A percentile compares a stretch with the other conserved stretches of the same genome.
Conservation (phyloP, 2,113 vertebrate species). For the Cyanocitta stelleri region DNA sequence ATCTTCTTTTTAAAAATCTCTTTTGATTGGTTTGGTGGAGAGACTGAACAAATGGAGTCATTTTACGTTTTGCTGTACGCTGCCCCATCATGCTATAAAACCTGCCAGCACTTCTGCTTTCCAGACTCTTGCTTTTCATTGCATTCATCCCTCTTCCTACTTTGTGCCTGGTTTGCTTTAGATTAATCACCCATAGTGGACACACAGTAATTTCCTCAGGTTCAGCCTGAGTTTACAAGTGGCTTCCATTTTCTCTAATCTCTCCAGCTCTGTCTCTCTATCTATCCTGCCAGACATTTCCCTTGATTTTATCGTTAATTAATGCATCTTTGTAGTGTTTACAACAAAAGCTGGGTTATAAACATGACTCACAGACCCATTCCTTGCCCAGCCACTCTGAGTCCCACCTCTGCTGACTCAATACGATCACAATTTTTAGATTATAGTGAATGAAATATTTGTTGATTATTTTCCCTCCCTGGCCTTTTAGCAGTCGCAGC, state of each 20-base stretch:
- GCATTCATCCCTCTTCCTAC: neutral
- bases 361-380: neutral
- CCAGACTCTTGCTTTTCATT: neutral
- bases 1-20: neutral
- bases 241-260: neutral
- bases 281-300: neutral
- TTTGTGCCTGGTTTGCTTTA: neutral
- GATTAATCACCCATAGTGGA: neutral
- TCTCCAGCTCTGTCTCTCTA: neutral
- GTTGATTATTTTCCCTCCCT: neutral
- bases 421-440: neutral
- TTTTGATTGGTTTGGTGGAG: neutral
- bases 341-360: neutral
- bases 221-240: neutral
- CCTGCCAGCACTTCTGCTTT: neutral
- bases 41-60: neutral
- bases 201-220: neutral
- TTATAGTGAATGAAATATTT: neutral
- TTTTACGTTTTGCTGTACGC: neutral
- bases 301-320: constrained; percentile 5
- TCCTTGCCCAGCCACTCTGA: neutral
- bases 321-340: neutral
- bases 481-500: neutral
- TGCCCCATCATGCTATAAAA: neutral
- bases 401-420: neutral